Base-by-base conservation (phyloP, 2,888 invertebrate species). In the Terebella lapidaria region DNA sequence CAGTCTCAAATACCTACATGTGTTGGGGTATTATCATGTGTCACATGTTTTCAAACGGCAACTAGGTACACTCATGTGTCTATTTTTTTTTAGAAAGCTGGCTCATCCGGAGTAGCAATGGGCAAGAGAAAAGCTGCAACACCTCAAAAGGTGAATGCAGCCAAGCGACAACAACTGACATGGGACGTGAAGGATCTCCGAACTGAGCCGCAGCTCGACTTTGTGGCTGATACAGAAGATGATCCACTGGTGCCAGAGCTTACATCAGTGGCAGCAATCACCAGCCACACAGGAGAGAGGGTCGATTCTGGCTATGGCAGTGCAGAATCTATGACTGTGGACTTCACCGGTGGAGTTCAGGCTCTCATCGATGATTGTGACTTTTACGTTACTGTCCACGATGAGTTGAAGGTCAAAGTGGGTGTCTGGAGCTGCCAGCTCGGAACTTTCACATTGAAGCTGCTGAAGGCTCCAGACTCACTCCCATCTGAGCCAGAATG, bases 151-250 rank as follows among this genome's bases (percentile, higher is more conserved):
- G 69, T 66, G 24, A 63, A 69, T 46, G 71, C 70, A 28, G 71
- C 71, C 24, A 75, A 75, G 57, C 64, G 73, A 27, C 65, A 67
- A 56, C 65, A 67, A 47, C 51, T 73, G 56, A 62, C 72, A 45
- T 78, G 78, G 78, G 75, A 72, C 59, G 73, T 77, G 75, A 42
- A 63, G 10, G 76, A 76, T 24, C 61, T 35, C 42, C 42, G 42
- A 10, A 10, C 10, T 35, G 42, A 35, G 10, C 10, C n/a, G 10
- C 10, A 35, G n/a, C 10, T 35, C 42, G n/a, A n/a, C n/a, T n/a
- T n/a, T n/a, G 10, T 35, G 42, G 42, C 42, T n/a, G 42, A 35
- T 35, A n/a, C n/a, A n/a, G 42, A 35, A 35, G 42, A 35, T 35
- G 10, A 10, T 35, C 10, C 10, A 35, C 42, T 35, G 42, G 10